These are phyloP conservation scores for Phalacrocorax pelagicus DNA, from an alignment of 2,113 vertebrate genomes.

Conservation along the genomic window DNA sequence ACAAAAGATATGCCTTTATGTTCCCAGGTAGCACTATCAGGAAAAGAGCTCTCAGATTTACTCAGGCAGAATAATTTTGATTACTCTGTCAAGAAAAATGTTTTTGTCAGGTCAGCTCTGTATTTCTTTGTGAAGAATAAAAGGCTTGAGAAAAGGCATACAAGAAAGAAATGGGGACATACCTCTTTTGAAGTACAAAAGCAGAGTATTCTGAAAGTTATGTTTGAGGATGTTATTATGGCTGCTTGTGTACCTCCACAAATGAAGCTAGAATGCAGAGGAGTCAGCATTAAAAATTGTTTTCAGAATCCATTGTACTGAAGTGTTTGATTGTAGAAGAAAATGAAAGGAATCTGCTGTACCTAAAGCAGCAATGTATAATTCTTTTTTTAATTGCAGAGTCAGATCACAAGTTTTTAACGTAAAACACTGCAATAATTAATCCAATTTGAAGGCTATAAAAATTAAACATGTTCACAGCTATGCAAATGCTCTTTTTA, in stretches of 20 bases:
- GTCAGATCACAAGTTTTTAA: constrained; percentile 58
- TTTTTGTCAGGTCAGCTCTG: constrained; percentile 25
- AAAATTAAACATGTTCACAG: constrained; percentile 67
- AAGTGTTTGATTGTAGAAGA: constrained; percentile 38
- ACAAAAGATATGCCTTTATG: neutral
- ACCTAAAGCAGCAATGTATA: constrained; percentile 50
- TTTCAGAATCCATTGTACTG: neutral
- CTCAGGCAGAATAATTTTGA: constrained; percentile 15
- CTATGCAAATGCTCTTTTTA: constrained; percentile 47
- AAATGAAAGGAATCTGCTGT: constrained; percentile 54
- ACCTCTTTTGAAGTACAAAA: constrained; percentile 76
- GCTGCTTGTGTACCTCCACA: constrained; percentile 67
- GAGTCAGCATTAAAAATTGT: constrained; percentile 71
- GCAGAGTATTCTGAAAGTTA: constrained; percentile 45
- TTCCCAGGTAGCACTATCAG: neutral
- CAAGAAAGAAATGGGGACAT: constrained; percentile 48
- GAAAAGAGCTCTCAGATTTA: neutral
- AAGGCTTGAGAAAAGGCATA: constrained; percentile 67
- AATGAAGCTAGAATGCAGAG: constrained; percentile 71
- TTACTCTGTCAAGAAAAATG: neutral
- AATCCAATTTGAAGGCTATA: constrained; percentile 59
- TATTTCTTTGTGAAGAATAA: constrained; percentile 56
- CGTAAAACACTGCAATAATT: constrained; percentile 59
- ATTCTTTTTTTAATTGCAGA: neutral
- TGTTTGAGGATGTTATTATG: constrained; percentile 66